phyloP scores from a whole-genome alignment of 2,797 vertebrate genomes.

The Aphelocoma californica region DNA sequence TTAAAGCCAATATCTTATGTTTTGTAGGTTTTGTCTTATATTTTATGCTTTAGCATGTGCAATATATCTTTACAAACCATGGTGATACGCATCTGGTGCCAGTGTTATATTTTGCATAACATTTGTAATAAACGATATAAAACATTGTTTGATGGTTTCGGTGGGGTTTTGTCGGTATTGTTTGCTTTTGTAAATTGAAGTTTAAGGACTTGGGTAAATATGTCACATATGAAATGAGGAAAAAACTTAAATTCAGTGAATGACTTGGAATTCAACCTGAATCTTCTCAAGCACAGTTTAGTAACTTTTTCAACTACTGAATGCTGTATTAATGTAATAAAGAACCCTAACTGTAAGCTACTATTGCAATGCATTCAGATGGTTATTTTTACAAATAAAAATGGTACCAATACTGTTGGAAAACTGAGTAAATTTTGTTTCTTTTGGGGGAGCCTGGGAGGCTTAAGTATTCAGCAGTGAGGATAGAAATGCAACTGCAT shows the following conservation, averaged over 20 bases:
- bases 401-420: conserved; percentile 74
- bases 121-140: conserved; percentile 76
- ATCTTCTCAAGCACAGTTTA: conserved; percentile 77
- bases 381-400: conserved; percentile 85
- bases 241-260: conserved; percentile 46
- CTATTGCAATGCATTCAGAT: conserved; percentile 77
- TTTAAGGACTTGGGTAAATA: conserved; percentile 60
- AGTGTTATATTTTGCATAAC: conserved; percentile 81
- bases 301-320: conserved; percentile 78
- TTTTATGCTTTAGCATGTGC: conserved; percentile 83
- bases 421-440: not conserved
- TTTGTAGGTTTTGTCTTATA: conserved; percentile 74
- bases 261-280: conserved; percentile 57
- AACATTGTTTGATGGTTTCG: conserved; percentile 70
- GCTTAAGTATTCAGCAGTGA: not conserved
- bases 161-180: conserved; percentile 73
- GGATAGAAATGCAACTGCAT: not conserved
- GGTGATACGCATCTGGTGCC: conserved; percentile 76
- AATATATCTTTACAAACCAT: conserved; percentile 80
- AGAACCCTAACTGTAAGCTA: conserved; percentile 72
- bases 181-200: conserved; percentile 71
- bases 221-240: conserved; percentile 49
- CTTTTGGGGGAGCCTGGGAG: not conserved
- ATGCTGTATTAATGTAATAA: conserved; percentile 73
- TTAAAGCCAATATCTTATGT: conserved; percentile 71